phyloP scores from a whole-genome alignment of 2,888 invertebrate species.

The Hoplodrina ambigua region DNA sequence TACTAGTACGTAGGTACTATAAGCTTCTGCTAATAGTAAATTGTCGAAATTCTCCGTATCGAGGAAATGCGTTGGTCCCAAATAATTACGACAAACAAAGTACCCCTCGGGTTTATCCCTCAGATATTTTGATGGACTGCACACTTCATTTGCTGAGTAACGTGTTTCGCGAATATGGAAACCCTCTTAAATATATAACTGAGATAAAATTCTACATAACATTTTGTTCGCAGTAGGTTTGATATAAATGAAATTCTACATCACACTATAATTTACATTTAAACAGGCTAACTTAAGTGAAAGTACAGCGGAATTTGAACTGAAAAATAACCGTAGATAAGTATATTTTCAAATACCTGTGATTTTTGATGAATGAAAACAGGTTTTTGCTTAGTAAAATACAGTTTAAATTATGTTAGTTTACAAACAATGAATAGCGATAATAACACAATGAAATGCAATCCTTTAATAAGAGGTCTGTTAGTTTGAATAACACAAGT shows the following conservation, averaged over 20 bases:
- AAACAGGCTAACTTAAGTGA: background rate
- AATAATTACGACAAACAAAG: slow-evolving; percentile 50
- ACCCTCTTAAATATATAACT: slow-evolving; percentile 35
- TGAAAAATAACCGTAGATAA: background rate
- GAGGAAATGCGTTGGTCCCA: slow-evolving; percentile 29
- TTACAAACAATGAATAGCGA: background rate
- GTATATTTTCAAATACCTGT: background rate
- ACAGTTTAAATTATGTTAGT: background rate
- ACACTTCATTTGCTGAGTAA: slow-evolving; percentile 45
- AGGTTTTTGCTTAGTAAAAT: too few relatives aligned
- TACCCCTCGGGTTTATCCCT: slow-evolving; percentile 35
- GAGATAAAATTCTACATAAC: slow-evolving; percentile 20
- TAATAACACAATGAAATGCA: background rate
- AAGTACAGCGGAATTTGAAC: background rate
- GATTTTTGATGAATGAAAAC: background rate
- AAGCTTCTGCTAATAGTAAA: slow-evolving; percentile 35
- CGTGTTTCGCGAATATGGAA: slow-evolving; percentile 30
- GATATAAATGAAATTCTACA: slow-evolving; percentile 25
- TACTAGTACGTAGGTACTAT: too few relatives aligned
- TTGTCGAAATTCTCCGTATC: slow-evolving; percentile 35
- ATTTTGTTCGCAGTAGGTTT: slow-evolving; percentile 27
- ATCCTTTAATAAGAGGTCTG: background rate
- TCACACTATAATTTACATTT: slow-evolving; percentile 10
- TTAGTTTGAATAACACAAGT: background rate
- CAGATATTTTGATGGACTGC: slow-evolving; percentile 52